phyloP scores from a whole-genome alignment of 2,888 invertebrate genomes.

The Luffia ferchaultella region DNA sequence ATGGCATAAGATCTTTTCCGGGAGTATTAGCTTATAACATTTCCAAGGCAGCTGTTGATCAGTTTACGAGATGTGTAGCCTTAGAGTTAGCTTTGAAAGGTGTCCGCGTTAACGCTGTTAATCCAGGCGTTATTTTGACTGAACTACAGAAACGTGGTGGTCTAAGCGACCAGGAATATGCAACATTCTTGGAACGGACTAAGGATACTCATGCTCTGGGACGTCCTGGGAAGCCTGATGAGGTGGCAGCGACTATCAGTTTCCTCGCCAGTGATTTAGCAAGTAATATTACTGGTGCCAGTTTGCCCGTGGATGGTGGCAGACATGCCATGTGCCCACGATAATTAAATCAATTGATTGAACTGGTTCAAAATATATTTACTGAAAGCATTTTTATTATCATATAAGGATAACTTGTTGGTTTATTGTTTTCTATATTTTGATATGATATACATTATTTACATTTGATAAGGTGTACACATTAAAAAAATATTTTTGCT shows the following conservation, averaged over 20 bases:
- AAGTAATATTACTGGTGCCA: slow-evolving; percentile 90
- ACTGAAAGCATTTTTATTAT: no score
- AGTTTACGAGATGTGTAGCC: slow-evolving; percentile 92
- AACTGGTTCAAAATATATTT: no score
- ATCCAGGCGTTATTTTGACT: slow-evolving; percentile 92
- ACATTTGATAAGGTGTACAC: no score
- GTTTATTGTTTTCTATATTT: no score
- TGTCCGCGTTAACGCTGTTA: slow-evolving; percentile 90
- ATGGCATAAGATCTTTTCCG: slow-evolving; percentile 89
- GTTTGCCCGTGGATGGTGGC: slow-evolving; percentile 93
- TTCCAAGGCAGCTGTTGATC: slow-evolving; percentile 94
- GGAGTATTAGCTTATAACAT: slow-evolving; percentile 91
- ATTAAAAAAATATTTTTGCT: no score
- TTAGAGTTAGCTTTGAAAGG: slow-evolving; percentile 84
- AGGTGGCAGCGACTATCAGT: slow-evolving; percentile 89
- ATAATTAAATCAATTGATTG: slow-evolving; percentile 61
- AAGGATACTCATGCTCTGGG: slow-evolving; percentile 93
- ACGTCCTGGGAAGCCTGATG: slow-evolving; percentile 81
- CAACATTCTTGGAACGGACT: slow-evolving; percentile 82
- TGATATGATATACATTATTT: no score
- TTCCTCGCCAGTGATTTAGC: slow-evolving; percentile 91
- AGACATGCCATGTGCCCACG: slow-evolving; percentile 94
- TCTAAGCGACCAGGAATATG: slow-evolving; percentile 81
- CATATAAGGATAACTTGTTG: no score
- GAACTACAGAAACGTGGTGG: slow-evolving; percentile 89